These are phyloP conservation scores for Tenthredo amoena DNA, from an alignment of 2,888 invertebrate genomes.

Conservation along the genomic window DNA sequence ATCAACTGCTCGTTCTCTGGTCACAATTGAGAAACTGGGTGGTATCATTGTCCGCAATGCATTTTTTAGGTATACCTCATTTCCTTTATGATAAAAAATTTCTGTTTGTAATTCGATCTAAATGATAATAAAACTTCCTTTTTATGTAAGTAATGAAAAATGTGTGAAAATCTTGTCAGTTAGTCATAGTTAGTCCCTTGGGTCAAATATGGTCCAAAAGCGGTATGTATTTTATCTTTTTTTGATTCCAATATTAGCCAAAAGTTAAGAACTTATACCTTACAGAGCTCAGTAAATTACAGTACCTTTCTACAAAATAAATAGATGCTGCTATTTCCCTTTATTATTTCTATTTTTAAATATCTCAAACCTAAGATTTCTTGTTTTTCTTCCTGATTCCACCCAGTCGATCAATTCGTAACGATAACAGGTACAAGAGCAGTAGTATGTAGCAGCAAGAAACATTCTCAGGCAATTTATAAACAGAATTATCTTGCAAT, in stretches of 20 bases:
- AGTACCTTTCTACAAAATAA: neutral
- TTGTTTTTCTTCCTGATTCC: neutral
- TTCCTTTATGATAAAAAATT: neutral
- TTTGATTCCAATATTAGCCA: too few species aligned
- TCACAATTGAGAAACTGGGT: neutral
- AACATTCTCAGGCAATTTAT: constrained; percentile 33
- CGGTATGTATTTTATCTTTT: too few species aligned
- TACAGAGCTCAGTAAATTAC: too few species aligned
- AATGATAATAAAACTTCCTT: too few species aligned
- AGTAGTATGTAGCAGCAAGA: neutral
- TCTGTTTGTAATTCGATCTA: too few species aligned
- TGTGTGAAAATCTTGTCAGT: too few species aligned
- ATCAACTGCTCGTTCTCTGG: constrained; percentile 15
- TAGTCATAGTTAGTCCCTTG: too few species aligned
- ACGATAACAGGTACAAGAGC: neutral
- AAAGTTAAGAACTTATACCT: too few species aligned
- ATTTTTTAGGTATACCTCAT: neutral
- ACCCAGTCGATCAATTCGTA: constrained; percentile 17
- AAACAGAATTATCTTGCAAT: neutral
- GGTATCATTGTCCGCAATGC: neutral
- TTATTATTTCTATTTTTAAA: neutral
- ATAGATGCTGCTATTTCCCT: neutral
- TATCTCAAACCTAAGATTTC: neutral
- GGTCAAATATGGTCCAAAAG: too few species aligned
- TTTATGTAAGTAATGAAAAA: too few species aligned